Conservation (phyloP, 2,888 invertebrate genomes). For the Himalopsyche tibetana region DNA sequence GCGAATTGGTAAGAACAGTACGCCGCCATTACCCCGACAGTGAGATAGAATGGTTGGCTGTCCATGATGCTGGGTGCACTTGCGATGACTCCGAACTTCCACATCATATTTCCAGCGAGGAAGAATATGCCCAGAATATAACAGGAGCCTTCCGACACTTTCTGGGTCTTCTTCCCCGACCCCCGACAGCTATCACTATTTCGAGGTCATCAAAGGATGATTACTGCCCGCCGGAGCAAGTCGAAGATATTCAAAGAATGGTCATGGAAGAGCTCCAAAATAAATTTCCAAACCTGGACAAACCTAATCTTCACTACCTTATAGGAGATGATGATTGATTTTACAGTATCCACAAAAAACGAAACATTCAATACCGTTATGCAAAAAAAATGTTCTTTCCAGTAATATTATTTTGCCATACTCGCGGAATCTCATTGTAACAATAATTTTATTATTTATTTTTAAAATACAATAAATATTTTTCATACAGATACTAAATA, state of each 20-base stretch:
- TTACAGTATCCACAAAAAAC: no score
- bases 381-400: no score
- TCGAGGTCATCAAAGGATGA: constrained; percentile 92
- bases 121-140: constrained; percentile 82
- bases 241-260: constrained; percentile 85
- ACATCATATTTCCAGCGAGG: constrained; percentile 85
- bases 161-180: constrained; percentile 77
- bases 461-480: no score
- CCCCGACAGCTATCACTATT: constrained; percentile 85
- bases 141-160: constrained; percentile 78
- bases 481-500: no score
- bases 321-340: constrained; percentile 64
- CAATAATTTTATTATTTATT: no score
- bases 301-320: constrained; percentile 75
- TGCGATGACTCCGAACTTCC: constrained; percentile 91
- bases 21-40: constrained; percentile 78
- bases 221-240: constrained; percentile 91
- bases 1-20: constrained; percentile 75
- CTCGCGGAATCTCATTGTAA: no score
- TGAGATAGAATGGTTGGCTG: constrained; percentile 86
- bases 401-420: no score
- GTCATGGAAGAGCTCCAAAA: constrained; percentile 79
- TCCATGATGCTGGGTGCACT: constrained; percentile 93
- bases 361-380: no score
- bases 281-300: constrained; percentile 73